phyloP scores from a whole-genome alignment of 2,113 vertebrate genomes.

The Psilopogon haemacephalus region DNA sequence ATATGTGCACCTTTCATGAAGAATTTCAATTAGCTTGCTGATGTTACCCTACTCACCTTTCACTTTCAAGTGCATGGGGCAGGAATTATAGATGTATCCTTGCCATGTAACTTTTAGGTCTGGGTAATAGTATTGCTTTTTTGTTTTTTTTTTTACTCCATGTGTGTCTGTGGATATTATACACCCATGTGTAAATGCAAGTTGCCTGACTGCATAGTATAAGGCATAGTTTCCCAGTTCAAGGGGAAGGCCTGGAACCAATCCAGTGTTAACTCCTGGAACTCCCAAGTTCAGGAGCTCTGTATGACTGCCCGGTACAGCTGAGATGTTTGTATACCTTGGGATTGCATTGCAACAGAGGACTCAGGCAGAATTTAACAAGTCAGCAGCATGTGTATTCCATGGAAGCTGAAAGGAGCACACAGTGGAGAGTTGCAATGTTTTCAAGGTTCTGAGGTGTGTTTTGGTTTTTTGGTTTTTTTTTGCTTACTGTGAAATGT shows the following conservation, averaged over 20 bases:
- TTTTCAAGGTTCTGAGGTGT: background rate
- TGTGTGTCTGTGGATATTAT: background rate
- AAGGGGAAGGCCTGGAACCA: background rate
- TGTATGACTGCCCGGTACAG: fast-evolving
- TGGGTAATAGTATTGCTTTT: background rate
- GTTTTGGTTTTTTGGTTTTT: no score
- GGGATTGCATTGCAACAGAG: background rate
- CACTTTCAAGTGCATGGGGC: background rate
- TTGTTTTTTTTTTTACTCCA: background rate
- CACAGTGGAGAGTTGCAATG: fast-evolving
- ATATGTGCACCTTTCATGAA: background rate
- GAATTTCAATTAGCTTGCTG: background rate
- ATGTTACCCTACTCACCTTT: background rate
- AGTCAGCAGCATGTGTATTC: background rate
- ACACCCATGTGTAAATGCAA: background rate
- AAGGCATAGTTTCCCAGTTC: background rate
- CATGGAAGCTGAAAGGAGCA: background rate
- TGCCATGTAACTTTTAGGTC: background rate
- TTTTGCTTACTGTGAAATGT: background rate
- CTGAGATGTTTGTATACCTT: background rate
- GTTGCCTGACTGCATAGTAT: background rate
- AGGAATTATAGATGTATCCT: background rate
- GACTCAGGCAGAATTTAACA: background rate
- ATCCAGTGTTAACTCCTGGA: background rate
- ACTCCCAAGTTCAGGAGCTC: background rate